A percentile compares a stretch with the other conserved stretches of the same genome.
phyloP scores from a whole-genome alignment of 37 sponge, comb jelly and placozoan species.

The Eunapius fragilis region DNA sequence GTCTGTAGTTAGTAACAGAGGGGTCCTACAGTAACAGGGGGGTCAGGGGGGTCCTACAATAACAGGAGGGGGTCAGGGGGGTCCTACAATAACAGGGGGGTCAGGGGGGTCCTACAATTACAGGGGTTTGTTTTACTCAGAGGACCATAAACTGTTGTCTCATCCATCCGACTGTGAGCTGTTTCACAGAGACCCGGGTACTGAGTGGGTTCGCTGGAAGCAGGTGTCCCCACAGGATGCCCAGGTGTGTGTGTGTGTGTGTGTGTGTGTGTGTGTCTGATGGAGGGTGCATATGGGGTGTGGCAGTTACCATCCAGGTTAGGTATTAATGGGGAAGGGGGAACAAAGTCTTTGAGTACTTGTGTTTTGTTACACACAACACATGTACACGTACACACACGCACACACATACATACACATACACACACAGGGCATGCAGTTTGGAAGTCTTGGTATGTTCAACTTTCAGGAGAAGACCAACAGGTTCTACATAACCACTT shows the following conservation, averaged over 20 bases:
- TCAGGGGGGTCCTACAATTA: not conserved
- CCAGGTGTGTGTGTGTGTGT: slow-evolving; percentile 7
- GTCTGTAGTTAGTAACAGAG: too few relatives aligned
- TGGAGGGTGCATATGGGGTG: not conserved
- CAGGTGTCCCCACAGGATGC: slow-evolving; percentile 27
- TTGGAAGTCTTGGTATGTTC: slow-evolving; percentile 52
- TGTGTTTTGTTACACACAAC: too few relatives aligned
- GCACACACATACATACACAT: not conserved
- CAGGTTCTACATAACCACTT: slow-evolving; percentile 56
- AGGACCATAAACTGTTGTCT: slow-evolving; percentile 5
- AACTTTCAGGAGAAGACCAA: slow-evolving; percentile 62
- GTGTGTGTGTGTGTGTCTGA: not conserved
- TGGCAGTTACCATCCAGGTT: too few relatives aligned
- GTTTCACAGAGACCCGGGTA: not conserved
- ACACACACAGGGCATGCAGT: slow-evolving; percentile 2
- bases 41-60: not conserved
- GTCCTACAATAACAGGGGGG: not conserved
- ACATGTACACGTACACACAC: too few relatives aligned
- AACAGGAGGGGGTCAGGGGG: not conserved
- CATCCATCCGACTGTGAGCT: slow-evolving; percentile 14
- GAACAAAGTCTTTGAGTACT: too few relatives aligned
- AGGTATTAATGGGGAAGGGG: too few relatives aligned
- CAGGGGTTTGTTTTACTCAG: not conserved
- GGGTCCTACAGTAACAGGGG: not conserved
- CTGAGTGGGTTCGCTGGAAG: slow-evolving; percentile 45